Base-by-base conservation (phyloP, 2,797 vertebrate genomes). In the Cyprinella venusta region DNA sequence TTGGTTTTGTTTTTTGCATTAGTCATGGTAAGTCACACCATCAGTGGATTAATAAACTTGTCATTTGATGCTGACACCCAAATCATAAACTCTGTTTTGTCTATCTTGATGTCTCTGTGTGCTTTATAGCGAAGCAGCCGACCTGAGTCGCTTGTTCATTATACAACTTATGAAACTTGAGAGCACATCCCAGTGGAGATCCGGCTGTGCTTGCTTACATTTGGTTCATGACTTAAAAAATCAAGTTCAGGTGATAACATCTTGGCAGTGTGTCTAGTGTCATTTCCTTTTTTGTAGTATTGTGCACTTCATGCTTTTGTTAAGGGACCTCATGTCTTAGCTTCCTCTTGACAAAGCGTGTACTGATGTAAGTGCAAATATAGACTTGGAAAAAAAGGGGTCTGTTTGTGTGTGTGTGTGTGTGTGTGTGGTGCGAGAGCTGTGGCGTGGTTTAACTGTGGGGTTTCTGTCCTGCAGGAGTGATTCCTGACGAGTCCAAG, bases 21-120 rank as follows among this genome's bases (percentile, higher is more conserved):
- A 91, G 95, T 87, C 93, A 92, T 97, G 96, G 96, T 97, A 97
- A 97, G 97, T 96, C 86, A 95, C 95, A 93, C 92, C 89, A 94
- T 95, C 92, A 94, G 92, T 82, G 81, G 81, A 68, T 82, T 94
- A 95, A 95, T 97, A 95, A 97, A 97, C 95, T 48, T 99, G 97
- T 99, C 95, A 96, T 96, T 91, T 96, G 92, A 95, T 98, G 96
- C 98, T 96, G 96, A 96, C 97, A 94, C 96, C 94, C 95, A 96
- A 99, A 98, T 98, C 97, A 96, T 95, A 92, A 98, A 97, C 97
- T 98, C 96, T 98, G 96, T 98, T 97, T 98, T 99, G 96, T 99
- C 97, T 99, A 99, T 99, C 97, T 98, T 98, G 96, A 99, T 99
- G 98, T 99, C 97, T 98, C 96, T 99, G 97, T 99, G 98, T 99